phyloP scores from a whole-genome alignment of 2,113 vertebrate genomes.

The Gymnarchus niloticus region DNA sequence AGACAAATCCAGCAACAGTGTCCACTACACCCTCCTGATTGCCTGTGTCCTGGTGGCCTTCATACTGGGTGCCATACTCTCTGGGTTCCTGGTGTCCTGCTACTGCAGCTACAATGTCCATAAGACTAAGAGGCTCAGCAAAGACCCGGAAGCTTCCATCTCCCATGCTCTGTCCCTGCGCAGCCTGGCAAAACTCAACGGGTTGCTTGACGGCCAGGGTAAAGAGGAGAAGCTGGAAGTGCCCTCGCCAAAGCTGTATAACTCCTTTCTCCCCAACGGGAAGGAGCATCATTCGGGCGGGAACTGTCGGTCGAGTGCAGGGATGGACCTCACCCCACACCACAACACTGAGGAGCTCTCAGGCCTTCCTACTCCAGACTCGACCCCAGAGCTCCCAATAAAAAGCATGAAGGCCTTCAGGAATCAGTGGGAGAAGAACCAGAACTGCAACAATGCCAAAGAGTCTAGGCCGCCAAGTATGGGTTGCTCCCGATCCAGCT shows the following conservation, averaged over 20 bases:
- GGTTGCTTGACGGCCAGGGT: slow-evolving; percentile 55
- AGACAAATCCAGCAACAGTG: slow-evolving; percentile 35
- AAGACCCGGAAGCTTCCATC: slow-evolving; percentile 63
- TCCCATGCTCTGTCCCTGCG: slow-evolving; percentile 68
- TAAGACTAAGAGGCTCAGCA: slow-evolving; percentile 43
- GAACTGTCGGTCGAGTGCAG: slow-evolving; percentile 15
- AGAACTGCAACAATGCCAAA: slow-evolving; percentile 61
- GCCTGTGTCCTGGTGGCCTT: slow-evolving; percentile 72
- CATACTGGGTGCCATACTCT: slow-evolving; percentile 67
- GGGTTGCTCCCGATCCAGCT: slow-evolving; percentile 28
- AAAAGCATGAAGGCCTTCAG: slow-evolving; percentile 60
- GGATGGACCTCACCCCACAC: not conserved
- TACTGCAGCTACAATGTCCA: slow-evolving; percentile 64
- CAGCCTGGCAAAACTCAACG: slow-evolving; percentile 70
- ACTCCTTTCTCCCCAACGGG: slow-evolving; percentile 62
- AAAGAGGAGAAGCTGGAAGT: slow-evolving; percentile 62
- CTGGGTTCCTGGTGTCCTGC: slow-evolving; percentile 72
- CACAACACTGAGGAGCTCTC: slow-evolving; percentile 61
- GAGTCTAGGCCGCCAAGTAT: slow-evolving; percentile 16
- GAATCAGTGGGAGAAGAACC: slow-evolving; percentile 67
- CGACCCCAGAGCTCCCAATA: slow-evolving; percentile 68
- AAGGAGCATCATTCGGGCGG: slow-evolving; percentile 34
- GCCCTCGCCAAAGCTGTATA: slow-evolving; percentile 58
- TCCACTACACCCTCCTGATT: slow-evolving; percentile 68
- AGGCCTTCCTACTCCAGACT: slow-evolving; percentile 70